Conservation (phyloP, 92 coral and sea anemone species). For the Chrysogorgia sp. region DNA sequence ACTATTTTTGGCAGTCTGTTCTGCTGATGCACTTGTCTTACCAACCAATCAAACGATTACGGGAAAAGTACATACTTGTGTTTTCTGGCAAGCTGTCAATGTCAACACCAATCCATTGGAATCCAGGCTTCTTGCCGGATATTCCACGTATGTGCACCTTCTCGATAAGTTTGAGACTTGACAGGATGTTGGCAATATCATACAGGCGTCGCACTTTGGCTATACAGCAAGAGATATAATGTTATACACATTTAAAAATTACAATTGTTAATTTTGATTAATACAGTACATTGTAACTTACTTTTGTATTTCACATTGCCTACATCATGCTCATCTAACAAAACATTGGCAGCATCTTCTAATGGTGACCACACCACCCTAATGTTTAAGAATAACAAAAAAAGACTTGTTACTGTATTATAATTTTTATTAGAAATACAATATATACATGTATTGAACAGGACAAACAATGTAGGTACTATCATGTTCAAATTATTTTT, state of each 20-base stretch:
- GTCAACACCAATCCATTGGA: conserved; percentile 95
- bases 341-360: conserved; percentile 95
- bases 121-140: conserved; percentile 94
- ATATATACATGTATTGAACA: too few species aligned
- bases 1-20: not conserved
- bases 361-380: conserved; percentile 86
- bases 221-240: conserved; percentile 15
- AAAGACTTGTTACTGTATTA: too few species aligned
- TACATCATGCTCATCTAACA: conserved; percentile 90
- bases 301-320: conserved; percentile 93
- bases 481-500: too few species aligned
- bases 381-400: not conserved
- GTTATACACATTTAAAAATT: too few species aligned
- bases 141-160: conserved; percentile 94
- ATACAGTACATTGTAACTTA: conserved; percentile 38
- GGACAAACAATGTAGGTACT: too few species aligned
- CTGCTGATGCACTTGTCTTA: too few species aligned
- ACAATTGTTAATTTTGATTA: not conserved
- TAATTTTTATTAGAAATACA: too few species aligned
- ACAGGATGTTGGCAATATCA: conserved; percentile 96
- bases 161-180: conserved; percentile 90
- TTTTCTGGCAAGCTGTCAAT: conserved; percentile 74
- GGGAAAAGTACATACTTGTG: conserved; percentile 16
- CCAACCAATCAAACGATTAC: too few species aligned
- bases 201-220: conserved; percentile 97